A percentile compares a stretch with the other conserved stretches of the same genome.
Conservation (phyloP, 2,113 vertebrate species). For the Sphaerodactylus townsendi region DNA sequence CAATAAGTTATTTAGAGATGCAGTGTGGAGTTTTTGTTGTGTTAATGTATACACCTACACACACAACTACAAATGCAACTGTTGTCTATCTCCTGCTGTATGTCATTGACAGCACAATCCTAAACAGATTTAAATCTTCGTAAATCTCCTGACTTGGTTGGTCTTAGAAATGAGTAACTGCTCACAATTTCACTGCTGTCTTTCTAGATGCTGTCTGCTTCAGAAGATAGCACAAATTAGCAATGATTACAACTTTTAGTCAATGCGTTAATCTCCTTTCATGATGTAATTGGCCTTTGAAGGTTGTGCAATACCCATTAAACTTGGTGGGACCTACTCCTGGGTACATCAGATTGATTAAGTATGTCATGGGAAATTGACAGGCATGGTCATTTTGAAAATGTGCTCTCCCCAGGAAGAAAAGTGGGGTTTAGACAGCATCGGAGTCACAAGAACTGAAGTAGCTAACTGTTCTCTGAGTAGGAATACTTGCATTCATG, state of each 20-base stretch:
- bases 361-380: neutral
- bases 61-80: neutral
- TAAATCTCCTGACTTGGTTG: no score
- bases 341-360: neutral
- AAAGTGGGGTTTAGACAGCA: neutral
- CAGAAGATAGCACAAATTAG: constrained; percentile 17
- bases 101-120: neutral
- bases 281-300: neutral
- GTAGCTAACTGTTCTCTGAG: neutral
- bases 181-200: neutral
- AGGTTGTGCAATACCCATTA: no score
- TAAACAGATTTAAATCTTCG: no score
- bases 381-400: neutral
- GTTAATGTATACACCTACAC: neutral
- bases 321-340: neutral
- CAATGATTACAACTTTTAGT: constrained; percentile 13
- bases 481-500: neutral
- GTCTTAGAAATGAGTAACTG: no score
- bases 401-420: neutral
- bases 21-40: no score
- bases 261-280: neutral
- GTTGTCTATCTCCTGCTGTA: neutral
- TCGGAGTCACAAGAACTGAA: neutral
- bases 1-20: neutral
- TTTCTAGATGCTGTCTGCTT: neutral